Conservation (phyloP, 2,113 vertebrate species). For the Zapornia atra region DNA sequence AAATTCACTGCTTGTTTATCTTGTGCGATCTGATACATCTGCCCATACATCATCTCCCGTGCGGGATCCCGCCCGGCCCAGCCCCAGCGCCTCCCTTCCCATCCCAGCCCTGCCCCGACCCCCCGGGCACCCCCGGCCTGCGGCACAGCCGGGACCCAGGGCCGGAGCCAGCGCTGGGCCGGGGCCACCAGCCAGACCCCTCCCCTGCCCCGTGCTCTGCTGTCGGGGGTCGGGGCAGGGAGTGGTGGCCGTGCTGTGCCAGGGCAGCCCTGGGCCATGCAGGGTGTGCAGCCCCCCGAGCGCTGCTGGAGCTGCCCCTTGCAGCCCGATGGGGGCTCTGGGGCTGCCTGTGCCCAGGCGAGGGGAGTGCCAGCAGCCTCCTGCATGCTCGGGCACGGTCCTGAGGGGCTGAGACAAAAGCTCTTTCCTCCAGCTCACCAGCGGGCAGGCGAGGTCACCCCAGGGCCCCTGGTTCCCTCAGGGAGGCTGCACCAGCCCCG, state of each 20-base stretch:
- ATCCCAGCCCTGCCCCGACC: neutral
- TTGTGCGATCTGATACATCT: slow-evolving; percentile 93
- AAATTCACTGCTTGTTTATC: slow-evolving; percentile 97
- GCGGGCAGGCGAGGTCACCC: accelerated
- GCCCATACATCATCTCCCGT: slow-evolving; percentile 84
- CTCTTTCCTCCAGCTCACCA: neutral
- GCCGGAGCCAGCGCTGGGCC: neutral
- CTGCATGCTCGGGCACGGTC: accelerated
- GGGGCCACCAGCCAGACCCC: neutral
- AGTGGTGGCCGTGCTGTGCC: accelerated
- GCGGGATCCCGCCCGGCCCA: slow-evolving; percentile 55
- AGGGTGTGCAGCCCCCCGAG: accelerated
- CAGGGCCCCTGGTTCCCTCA: neutral
- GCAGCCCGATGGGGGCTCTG: no score
- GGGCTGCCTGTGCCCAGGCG: neutral
- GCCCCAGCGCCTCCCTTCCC: slow-evolving; percentile 16
- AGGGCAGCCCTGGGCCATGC: neutral
- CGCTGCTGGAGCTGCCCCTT: neutral
- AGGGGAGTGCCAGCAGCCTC: neutral
- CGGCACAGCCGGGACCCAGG: neutral
- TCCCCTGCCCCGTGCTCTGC: accelerated
- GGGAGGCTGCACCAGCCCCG: neutral
- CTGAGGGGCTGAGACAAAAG: neutral
- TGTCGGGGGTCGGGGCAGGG: accelerated
- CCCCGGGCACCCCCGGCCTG: accelerated